Percentiles rank a stretch among this genome's conserved stretches.
phyloP scores from a whole-genome alignment of 92 coral and sea anemone genomes.

The Pocillopora meandrina region DNA sequence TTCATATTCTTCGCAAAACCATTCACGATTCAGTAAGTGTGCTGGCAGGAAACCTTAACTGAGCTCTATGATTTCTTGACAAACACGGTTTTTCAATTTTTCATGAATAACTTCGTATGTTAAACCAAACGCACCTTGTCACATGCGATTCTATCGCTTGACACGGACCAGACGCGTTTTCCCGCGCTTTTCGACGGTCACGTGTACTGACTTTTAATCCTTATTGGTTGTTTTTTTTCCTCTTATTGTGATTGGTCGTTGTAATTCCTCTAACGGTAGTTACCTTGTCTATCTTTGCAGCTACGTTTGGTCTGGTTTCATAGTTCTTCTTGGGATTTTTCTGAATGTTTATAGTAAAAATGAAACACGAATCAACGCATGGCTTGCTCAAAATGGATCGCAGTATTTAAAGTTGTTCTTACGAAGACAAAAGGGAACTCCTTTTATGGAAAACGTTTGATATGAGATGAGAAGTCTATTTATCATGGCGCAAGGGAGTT shows the following conservation, averaged over 20 bases:
- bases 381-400: slow-evolving; percentile 50
- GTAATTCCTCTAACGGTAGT: not conserved
- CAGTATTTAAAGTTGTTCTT: slow-evolving; percentile 32
- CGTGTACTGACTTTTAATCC: no score
- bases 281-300: slow-evolving; percentile 43
- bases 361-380: slow-evolving; percentile 61
- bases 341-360: slow-evolving; percentile 96
- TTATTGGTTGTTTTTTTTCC: not conserved
- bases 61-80: not conserved
- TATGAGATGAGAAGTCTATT: not conserved
- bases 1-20: slow-evolving; percentile 96
- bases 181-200: no score
- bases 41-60: not conserved
- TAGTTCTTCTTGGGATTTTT: slow-evolving; percentile 86
- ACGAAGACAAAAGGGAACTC: slow-evolving; percentile 28
- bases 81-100: no score
- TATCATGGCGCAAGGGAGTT: no score
- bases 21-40: slow-evolving; percentile 93
- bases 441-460: slow-evolving; percentile 66
- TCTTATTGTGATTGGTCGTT: not conserved
- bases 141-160: no score
- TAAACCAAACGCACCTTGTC: no score
- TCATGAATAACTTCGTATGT: no score
- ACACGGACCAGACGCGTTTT: no score
- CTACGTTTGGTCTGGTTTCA: slow-evolving; percentile 94